phyloP scores from a whole-genome alignment of 92 coral and sea anemone genomes.

The Meandrina meandrites region DNA sequence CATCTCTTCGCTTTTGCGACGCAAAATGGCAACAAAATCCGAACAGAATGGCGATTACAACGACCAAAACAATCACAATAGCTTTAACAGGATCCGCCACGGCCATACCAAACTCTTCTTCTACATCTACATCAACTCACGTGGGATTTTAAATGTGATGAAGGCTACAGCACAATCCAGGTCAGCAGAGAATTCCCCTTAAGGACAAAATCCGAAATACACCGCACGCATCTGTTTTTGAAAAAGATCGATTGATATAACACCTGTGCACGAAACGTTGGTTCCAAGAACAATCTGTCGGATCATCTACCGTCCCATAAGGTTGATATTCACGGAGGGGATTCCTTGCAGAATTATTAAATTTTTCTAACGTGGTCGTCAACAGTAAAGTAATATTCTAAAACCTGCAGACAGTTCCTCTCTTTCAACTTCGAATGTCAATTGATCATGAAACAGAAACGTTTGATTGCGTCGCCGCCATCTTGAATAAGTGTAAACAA shows the following conservation, averaged over 20 bases:
- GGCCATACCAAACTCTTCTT: neutral
- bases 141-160: too few species aligned
- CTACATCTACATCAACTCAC: neutral
- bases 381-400: neutral
- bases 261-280: neutral
- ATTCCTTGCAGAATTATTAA: neutral
- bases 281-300: neutral
- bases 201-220: neutral
- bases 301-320: neutral
- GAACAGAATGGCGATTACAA: neutral
- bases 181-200: neutral
- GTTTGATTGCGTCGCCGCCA: neutral
- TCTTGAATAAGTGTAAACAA: neutral
- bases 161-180: neutral
- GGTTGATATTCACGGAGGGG: neutral
- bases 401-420: neutral
- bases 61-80: neutral
- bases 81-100: constrained; percentile 2
- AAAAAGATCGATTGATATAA: neutral
- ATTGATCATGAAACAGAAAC: neutral
- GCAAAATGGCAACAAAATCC: constrained; percentile 20
- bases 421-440: neutral
- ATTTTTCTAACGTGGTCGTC: neutral
- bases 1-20: neutral
- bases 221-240: neutral